Evolutionary conservation across 2,888 invertebrate species (phyloP).

Genomic region (Crematogaster levior): DNA sequence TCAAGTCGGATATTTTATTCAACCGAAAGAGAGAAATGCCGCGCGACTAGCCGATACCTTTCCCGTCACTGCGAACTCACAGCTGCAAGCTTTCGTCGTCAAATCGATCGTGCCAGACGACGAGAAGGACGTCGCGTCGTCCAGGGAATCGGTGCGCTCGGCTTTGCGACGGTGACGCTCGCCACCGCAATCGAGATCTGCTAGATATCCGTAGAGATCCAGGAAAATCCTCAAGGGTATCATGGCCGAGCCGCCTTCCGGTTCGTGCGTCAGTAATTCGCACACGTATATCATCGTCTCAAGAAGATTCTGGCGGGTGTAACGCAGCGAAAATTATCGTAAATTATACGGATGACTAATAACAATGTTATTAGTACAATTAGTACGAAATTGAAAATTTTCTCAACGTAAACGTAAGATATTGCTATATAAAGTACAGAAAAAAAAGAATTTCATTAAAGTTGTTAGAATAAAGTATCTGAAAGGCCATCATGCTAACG

Average conservation of each 20-base stretch:
- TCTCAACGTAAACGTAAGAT: not conserved
- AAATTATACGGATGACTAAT: constrained; percentile 4
- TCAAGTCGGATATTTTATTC: constrained; percentile 40
- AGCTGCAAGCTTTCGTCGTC: not conserved
- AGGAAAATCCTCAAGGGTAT: constrained; percentile 89
- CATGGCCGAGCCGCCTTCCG: constrained; percentile 93
- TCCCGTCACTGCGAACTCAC: constrained; percentile 33
- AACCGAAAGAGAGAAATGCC: constrained; percentile 26
- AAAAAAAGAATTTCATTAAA: not conserved
- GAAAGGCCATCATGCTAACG: not conserved
- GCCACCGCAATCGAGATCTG: constrained; percentile 79
- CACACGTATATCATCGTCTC: constrained; percentile 93
- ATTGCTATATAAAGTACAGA: not conserved
- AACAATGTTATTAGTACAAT: too few species aligned
- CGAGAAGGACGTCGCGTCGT: constrained; percentile 24
- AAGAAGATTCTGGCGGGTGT: constrained; percentile 88
- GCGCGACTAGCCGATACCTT: constrained; percentile 57
- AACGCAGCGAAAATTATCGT: constrained; percentile 38
- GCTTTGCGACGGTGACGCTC: constrained; percentile 23
- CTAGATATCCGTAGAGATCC: constrained; percentile 84
- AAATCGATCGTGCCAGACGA: constrained; percentile 48
- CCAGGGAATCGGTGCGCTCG: constrained; percentile 40
- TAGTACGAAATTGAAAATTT: not conserved
- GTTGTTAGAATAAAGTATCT: not conserved
- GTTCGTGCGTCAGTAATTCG: constrained; percentile 93